Evolutionary conservation across 2,888 invertebrate species (phyloP).

Genomic region (Eugnorisma glareosa): DNA sequence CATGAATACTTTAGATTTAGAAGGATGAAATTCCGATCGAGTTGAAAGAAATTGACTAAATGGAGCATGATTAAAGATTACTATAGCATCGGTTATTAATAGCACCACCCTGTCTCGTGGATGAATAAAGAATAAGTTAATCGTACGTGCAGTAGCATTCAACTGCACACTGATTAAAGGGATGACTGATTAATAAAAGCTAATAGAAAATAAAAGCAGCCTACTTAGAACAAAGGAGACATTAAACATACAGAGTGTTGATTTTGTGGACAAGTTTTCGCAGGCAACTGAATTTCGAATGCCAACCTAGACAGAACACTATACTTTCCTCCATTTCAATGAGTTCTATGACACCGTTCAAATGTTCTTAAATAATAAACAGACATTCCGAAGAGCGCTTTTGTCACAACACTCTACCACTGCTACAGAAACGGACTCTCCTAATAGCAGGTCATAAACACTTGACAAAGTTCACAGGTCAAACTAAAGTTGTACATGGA

Average conservation of each 20-base stretch:
- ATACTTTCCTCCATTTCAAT: not conserved
- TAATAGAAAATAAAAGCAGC: not conserved
- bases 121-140: constrained; percentile 42
- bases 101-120: constrained; percentile 21
- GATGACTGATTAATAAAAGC: not conserved
- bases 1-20: constrained; percentile 23
- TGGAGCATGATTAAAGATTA: constrained; percentile 40
- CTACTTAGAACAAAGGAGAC: not conserved
- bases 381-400: not conserved
- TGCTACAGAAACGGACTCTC: not conserved
- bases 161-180: constrained; percentile 22
- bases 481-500: not conserved
- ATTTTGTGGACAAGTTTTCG: not conserved
- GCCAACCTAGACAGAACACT: not conserved
- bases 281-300: not conserved
- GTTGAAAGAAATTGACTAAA: constrained; percentile 14
- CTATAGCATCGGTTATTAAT: constrained; percentile 21
- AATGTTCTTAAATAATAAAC: not conserved
- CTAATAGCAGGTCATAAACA: not conserved
- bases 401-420: not conserved
- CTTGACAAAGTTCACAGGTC: not conserved
- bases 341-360: not conserved
- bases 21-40: not conserved
- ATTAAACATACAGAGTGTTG: not conserved
- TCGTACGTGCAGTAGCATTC: constrained; percentile 29